phyloP scores from a whole-genome alignment of 2,797 vertebrate species.

The Crossoptilon crossoptilon region DNA sequence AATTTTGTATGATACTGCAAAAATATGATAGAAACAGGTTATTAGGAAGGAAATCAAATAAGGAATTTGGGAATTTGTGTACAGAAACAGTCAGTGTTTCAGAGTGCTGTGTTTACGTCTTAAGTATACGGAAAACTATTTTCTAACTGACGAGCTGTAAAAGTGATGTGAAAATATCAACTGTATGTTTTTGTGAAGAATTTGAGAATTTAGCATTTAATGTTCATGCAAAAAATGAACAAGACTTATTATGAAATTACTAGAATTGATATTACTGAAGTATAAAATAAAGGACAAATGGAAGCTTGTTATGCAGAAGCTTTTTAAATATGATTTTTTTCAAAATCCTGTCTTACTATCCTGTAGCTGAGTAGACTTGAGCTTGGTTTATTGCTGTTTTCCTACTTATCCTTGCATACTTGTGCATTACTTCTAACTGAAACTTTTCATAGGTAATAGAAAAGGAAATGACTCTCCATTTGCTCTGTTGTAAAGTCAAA shows the following conservation, averaged over 20 bases:
- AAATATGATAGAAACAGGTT: not conserved
- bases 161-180: not conserved
- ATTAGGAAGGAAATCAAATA: not conserved
- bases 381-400: fast-evolving
- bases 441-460: not conserved
- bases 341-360: not conserved
- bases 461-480: not conserved
- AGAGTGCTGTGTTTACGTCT: not conserved
- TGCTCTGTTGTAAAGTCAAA: not conserved
- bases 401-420: not conserved
- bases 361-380: not conserved
- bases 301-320: not conserved
- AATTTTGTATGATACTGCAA: not conserved
- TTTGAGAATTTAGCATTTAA: not conserved
- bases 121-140: not conserved
- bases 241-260: not conserved
- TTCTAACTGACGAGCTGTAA: not conserved
- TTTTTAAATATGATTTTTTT: not conserved
- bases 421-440: not conserved
- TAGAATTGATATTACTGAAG: not conserved
- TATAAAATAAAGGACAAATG: not conserved
- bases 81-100: fast-evolving
- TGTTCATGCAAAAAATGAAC: not conserved
- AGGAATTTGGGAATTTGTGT: not conserved
- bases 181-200: not conserved